A percentile compares a stretch with the other conserved stretches of the same genome.
Evolutionary conservation across 2,888 invertebrate species (phyloP).

Genomic region (Netelia fuscicornis): DNA sequence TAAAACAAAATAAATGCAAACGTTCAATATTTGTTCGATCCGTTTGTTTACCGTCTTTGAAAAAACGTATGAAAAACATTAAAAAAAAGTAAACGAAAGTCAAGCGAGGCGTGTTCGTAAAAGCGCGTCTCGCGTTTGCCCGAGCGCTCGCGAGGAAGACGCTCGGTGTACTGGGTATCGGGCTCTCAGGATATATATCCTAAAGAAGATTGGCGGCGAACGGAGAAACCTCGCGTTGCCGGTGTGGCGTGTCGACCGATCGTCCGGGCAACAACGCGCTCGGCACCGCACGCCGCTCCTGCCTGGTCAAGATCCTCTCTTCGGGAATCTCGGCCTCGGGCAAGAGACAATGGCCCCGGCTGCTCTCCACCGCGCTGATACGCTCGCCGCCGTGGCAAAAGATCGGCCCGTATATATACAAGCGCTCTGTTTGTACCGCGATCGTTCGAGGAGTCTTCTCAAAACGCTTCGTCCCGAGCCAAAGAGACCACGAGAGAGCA

Average conservation of each 20-base stretch:
- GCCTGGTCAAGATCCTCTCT: slow-evolving; percentile 67
- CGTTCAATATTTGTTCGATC: not conserved
- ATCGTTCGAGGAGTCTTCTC: slow-evolving; percentile 34
- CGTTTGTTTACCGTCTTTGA: not conserved
- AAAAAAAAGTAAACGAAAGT: slow-evolving; percentile 31
- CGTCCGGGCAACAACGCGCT: slow-evolving; percentile 73
- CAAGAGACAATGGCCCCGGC: slow-evolving; percentile 65
- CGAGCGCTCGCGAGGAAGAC: slow-evolving; percentile 58
- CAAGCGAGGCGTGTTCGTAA: slow-evolving; percentile 29
- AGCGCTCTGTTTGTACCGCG: slow-evolving; percentile 4
- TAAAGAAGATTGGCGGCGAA: slow-evolving; percentile 53
- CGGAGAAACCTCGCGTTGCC: slow-evolving; percentile 57
- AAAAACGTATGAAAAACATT: not conserved
- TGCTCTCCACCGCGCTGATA: slow-evolving; percentile 18
- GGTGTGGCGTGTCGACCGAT: slow-evolving; percentile 72
- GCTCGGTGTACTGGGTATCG: slow-evolving; percentile 56
- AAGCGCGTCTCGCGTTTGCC: slow-evolving; percentile 41
- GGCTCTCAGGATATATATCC: slow-evolving; percentile 27
- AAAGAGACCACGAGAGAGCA: slow-evolving; percentile 56
- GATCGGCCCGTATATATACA: slow-evolving; percentile 33
- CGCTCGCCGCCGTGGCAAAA: slow-evolving; percentile 33
- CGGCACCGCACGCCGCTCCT: slow-evolving; percentile 9
- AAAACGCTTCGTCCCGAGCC: not conserved
- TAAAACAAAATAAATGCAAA: no score
- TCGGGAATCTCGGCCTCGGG: slow-evolving; percentile 68